phyloP scores from a whole-genome alignment of 2,888 invertebrate genomes.

The Sinhomidia bicolor region DNA sequence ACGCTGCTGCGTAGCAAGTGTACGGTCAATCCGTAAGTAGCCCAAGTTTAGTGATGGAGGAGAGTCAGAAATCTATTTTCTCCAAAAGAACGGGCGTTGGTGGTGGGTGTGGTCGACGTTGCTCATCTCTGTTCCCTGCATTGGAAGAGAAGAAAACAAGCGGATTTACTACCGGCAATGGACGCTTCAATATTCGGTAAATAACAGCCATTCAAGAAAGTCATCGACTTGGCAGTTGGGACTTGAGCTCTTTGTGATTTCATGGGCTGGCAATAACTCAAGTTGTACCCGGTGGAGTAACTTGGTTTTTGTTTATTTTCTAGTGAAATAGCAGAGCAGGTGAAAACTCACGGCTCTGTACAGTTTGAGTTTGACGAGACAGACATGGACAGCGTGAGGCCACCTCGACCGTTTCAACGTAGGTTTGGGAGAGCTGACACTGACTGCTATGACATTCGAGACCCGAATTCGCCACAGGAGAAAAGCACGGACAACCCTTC shows the following conservation, averaged over 20 bases:
- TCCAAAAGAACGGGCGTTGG: no score
- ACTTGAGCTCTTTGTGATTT: no score
- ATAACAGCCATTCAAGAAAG: no score
- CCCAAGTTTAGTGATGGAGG: no score
- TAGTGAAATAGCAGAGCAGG: neutral
- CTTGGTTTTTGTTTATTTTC: neutral
- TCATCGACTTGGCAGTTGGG: no score
- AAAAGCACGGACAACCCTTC: neutral
- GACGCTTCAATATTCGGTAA: neutral
- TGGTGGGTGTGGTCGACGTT: neutral
- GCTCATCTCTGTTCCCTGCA: neutral
- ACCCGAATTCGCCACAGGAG: neutral
- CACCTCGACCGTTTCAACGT: neutral
- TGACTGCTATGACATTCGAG: neutral
- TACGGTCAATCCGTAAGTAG: no score
- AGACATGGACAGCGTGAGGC: neutral
- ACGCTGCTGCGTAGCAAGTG: no score
- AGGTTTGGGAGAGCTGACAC: neutral
- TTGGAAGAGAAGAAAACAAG: neutral
- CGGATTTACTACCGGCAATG: neutral
- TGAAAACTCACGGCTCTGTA: neutral
- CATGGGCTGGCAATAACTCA: no score
- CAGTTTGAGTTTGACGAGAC: constrained; percentile 5
- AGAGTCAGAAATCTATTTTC: no score
- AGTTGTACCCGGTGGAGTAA: no score